Evolutionary conservation across 2,113 vertebrate species (phyloP).

Genomic region (Alligator sinensis): DNA sequence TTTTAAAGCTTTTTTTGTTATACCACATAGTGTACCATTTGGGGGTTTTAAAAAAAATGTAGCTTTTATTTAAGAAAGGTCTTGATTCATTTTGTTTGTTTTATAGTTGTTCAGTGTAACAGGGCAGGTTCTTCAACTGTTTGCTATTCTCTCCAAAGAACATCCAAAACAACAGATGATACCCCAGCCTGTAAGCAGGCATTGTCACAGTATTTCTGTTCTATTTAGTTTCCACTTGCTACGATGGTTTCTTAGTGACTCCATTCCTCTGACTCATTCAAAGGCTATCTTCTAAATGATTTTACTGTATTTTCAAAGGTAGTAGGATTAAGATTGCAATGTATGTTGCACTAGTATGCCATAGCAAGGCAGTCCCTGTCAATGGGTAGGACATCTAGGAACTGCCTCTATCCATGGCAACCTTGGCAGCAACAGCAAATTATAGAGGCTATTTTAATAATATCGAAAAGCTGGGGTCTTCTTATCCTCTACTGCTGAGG

Average conservation of each 20-base stretch:
- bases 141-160: not conserved
- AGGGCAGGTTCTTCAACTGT: not conserved
- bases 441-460: conserved; percentile 34
- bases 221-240: not conserved
- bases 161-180: not conserved
- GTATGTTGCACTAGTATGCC: conserved; percentile 32
- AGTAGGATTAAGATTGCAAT: not conserved
- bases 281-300: conserved; percentile 13
- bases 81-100: not conserved
- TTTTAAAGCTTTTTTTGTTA: conserved; percentile 14
- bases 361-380: not conserved
- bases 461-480: conserved; percentile 21
- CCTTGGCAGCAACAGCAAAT: conserved; percentile 27
- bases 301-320: not conserved
- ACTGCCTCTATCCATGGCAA: conserved; percentile 55
- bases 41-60: not conserved
- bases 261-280: not conserved
- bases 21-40: not conserved
- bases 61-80: not conserved
- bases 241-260: not conserved
- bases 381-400: not conserved
- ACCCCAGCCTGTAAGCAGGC: not conserved
- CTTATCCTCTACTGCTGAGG: conserved; percentile 48
- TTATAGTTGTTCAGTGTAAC: not conserved
- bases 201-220: conserved; percentile 50